Conservation (phyloP, 2,888 invertebrate genomes). For the Noctua janthina region DNA sequence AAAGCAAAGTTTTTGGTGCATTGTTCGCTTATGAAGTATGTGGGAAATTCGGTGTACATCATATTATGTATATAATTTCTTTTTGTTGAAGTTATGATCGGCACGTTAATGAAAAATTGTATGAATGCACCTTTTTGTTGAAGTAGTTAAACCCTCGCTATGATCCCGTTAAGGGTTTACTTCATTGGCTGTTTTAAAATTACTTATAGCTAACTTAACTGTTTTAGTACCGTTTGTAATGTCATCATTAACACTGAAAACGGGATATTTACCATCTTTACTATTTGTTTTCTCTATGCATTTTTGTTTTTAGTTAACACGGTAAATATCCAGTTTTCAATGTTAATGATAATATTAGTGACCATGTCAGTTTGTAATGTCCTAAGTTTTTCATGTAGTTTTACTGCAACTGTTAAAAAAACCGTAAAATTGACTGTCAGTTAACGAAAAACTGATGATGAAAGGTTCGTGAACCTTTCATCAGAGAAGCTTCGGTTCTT, state of each 20-base stretch:
- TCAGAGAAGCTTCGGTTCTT: no score
- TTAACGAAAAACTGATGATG: not conserved
- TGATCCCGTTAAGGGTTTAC: not conserved
- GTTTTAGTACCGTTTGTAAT: not conserved
- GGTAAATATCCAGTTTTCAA: no score
- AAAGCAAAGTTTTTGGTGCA: constrained; percentile 60
- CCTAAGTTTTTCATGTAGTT: not conserved
- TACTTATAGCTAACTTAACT: not conserved
- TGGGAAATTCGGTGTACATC: constrained; percentile 53
- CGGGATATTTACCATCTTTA: no score
- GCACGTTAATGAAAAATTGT: not conserved
- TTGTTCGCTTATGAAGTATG: constrained; percentile 48
- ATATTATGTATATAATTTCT: constrained; percentile 27
- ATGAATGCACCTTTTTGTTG: not conserved
- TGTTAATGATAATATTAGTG: no score
- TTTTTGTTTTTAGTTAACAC: no score
- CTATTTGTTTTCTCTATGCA: no score
- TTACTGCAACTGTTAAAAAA: not conserved
- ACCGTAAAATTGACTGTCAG: not conserved
- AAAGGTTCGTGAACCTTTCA: no score
- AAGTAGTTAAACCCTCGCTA: not conserved
- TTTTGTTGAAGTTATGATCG: constrained; percentile 28
- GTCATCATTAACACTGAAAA: no score
- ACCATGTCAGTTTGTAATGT: not conserved
- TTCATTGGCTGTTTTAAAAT: not conserved